Base-by-base conservation (phyloP, 2,113 vertebrate species). In the Motacilla alba region DNA sequence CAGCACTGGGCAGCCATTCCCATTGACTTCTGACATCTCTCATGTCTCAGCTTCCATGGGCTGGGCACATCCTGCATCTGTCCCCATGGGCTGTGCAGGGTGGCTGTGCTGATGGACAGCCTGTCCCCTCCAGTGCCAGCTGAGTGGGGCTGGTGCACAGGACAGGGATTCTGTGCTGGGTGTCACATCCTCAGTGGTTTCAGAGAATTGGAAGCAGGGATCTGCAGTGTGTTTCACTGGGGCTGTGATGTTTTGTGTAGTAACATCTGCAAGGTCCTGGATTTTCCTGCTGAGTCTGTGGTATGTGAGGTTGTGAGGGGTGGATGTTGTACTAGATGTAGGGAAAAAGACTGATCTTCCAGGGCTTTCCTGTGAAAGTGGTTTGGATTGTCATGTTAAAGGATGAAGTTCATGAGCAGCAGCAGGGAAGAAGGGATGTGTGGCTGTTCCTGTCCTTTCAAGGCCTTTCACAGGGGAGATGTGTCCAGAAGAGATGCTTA, bases 311-410 rank as follows among this genome's bases (percentile, higher is more conserved):
- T 27, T 69, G 27, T 69, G 23, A 43, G 52, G 47, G 56, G 8
- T 22, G 23, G 27, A 13, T 35, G 13, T 14, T 60, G 24, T 41
- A 13, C 6, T 19, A 35, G 5, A 22, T 44, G 18, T 30, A 20
- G 24, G 53, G 27, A 76, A 20, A 22, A 43, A 53, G n/a, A 27
- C 24, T 14, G 24, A 49, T 49, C 35, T 28, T 24, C 17, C 15
- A 4, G 17, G 63, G 20, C 9, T 15, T 52, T 87, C 2, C 3
- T 53, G 46, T 60, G 23, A 11, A 67, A 67, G 10, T 0, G 0
- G 2, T 28, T 14, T 6, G 15, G n/a, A 16, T 1, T n/a, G 22
- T 53, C 14, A 24, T 0, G 6, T 14, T 55, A 35, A 64, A 53
- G 10, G 15, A 59, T 37, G 4, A 49, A 33, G 15, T 39, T 4